These are phyloP conservation scores for Sander vitreus DNA, from an alignment of 2,113 vertebrate species.

Conservation along the genomic window DNA sequence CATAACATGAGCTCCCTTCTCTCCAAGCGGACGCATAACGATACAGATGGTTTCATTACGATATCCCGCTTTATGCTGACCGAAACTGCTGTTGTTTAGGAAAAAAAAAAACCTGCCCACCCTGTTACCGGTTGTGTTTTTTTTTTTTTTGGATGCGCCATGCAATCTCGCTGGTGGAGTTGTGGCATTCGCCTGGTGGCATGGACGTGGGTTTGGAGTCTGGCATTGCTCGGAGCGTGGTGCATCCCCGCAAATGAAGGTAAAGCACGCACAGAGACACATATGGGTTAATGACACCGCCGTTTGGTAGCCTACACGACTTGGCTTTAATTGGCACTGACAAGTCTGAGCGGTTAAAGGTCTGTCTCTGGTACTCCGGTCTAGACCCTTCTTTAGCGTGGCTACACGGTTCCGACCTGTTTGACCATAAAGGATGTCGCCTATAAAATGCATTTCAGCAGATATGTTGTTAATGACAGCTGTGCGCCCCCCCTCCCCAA, in stretches of 20 bases:
- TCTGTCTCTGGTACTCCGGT: not conserved
- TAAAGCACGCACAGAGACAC: constrained; percentile 29
- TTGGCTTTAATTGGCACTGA: constrained; percentile 19
- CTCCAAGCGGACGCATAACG: constrained; percentile 26
- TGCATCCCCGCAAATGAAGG: constrained; percentile 80
- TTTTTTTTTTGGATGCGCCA: constrained; percentile 67
- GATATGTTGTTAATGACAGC: constrained; percentile 39
- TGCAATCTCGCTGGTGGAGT: constrained; percentile 71
- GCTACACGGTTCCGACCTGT: constrained; percentile 1
- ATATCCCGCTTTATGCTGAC: constrained; percentile 41
- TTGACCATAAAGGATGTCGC: constrained; percentile 11
- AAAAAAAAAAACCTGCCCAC: not conserved
- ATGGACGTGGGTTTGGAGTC: constrained; percentile 73
- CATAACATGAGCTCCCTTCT: constrained; percentile 51
- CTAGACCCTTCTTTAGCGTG: not conserved
- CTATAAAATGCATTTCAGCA: not conserved
- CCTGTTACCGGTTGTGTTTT: constrained; percentile 4
- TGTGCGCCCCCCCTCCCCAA: not conserved
- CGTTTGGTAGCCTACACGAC: not conserved
- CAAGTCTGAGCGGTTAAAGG: constrained; percentile 12
- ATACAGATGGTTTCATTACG: constrained; percentile 55
- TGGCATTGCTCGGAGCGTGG: constrained; percentile 59
- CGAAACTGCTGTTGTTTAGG: constrained; percentile 43
- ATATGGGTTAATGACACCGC: not conserved
- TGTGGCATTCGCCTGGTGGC: constrained; percentile 63